Conservation (phyloP, 2,797 vertebrate genomes). For the Balearica regulorum region DNA sequence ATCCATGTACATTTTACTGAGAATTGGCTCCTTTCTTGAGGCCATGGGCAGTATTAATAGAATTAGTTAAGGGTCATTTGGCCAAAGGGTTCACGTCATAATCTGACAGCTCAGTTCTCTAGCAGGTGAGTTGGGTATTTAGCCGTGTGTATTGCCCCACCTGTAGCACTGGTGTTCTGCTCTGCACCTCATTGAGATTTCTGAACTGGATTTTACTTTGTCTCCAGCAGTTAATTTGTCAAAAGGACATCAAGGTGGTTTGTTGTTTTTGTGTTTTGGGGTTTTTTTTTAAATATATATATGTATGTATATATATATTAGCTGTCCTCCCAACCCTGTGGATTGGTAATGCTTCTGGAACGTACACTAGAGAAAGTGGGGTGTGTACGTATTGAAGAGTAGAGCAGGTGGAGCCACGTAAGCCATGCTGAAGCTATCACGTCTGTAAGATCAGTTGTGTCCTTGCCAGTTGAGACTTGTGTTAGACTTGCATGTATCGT, state of each 20-base stretch:
- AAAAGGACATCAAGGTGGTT: neutral
- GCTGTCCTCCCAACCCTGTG: neutral
- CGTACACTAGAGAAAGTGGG: neutral
- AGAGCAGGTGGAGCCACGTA: conserved; percentile 1
- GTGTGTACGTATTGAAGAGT: neutral
- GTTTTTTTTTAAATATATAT: no score
- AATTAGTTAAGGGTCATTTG: neutral
- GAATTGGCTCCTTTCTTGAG: neutral
- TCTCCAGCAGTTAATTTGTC: neutral
- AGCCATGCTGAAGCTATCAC: neutral
- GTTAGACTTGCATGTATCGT: neutral
- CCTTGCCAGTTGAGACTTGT: conserved; percentile 9
- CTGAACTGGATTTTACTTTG: neutral
- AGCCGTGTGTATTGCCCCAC: accelerated
- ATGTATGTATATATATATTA: no score
- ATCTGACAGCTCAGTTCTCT: neutral
- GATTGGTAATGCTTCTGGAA: neutral
- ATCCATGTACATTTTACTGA: accelerated
- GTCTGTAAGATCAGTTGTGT: neutral
- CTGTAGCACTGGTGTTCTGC: neutral
- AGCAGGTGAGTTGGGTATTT: neutral
- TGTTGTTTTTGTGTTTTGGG: no score
- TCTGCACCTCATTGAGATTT: neutral
- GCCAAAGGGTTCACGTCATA: accelerated
- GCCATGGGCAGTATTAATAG: neutral